Percentiles rank a stretch among this genome's conserved stretches.
These are phyloP conservation scores for Neotoxoptera formosana DNA, from an alignment of 1,140 invertebrate species.

Conservation along the genomic window DNA sequence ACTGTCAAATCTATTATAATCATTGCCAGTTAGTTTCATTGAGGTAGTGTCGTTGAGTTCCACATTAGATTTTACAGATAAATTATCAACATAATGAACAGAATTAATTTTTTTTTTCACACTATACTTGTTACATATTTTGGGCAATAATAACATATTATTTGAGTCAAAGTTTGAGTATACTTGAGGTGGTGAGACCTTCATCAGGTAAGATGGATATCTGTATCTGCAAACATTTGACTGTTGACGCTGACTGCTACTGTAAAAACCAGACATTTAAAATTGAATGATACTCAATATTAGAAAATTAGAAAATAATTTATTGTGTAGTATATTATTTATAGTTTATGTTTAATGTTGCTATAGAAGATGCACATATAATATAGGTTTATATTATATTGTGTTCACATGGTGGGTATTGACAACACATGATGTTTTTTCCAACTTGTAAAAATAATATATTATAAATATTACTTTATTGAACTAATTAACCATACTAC, in stretches of 20 bases:
- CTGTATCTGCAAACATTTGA: background rate
- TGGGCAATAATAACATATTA: background rate
- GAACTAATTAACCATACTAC: background rate
- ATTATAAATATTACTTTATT: background rate
- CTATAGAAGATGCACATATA: background rate
- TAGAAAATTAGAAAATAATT: background rate
- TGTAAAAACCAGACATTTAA: slow-evolving; percentile 21
- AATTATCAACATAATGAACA: too few relatives aligned
- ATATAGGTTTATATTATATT: background rate
- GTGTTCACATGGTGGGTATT: background rate
- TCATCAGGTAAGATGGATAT: slow-evolving; percentile 20
- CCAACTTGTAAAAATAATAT: background rate
- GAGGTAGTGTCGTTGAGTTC: background rate
- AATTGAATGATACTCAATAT: background rate
- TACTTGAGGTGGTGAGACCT: background rate
- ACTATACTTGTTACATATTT: background rate
- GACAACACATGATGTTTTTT: background rate
- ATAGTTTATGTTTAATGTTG: background rate
- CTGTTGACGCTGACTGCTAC: too few relatives aligned
- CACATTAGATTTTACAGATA: background rate
- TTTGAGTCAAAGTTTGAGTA: background rate
- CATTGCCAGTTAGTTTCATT: background rate
- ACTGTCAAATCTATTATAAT: background rate
- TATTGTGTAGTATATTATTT: too few relatives aligned
- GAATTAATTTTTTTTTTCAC: background rate